Evolutionary conservation across 2,113 vertebrate species (phyloP).

Genomic region (Pangasianodon gigas): DNA sequence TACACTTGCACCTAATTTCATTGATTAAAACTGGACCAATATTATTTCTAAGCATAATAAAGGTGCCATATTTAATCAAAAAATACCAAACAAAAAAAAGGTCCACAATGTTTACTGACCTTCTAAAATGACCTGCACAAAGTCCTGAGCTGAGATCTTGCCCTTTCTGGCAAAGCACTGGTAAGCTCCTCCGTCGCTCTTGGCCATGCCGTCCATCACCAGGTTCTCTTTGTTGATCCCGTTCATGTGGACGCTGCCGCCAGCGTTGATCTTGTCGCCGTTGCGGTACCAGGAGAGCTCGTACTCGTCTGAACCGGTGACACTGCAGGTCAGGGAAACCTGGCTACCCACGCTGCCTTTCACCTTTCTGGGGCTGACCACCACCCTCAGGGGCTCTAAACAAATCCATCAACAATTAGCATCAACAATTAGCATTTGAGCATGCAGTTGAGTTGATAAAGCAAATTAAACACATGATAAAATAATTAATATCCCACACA

Average conservation of each 20-base stretch:
- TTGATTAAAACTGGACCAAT: too few relatives aligned
- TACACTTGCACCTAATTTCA: constrained; percentile 39
- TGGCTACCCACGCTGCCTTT: constrained; percentile 97
- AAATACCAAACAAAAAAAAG: not conserved
- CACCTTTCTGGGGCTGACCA: constrained; percentile 92
- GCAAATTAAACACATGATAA: not conserved
- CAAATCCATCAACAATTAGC: not conserved
- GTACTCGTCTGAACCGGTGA: constrained; percentile 89
- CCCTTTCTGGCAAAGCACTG: constrained; percentile 94
- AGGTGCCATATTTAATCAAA: not conserved
- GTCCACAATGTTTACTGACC: constrained; percentile 72
- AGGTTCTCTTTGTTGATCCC: constrained; percentile 90
- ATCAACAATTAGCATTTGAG: not conserved
- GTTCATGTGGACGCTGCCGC: constrained; percentile 88
- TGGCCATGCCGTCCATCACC: constrained; percentile 97
- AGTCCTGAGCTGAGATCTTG: constrained; percentile 96
- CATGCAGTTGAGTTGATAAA: not conserved
- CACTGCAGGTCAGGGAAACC: constrained; percentile 92
- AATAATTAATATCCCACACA: not conserved
- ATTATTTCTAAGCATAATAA: too few relatives aligned
- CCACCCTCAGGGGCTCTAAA: constrained; percentile 89
- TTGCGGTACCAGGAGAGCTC: constrained; percentile 97
- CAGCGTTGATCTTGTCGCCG: constrained; percentile 89
- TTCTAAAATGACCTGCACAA: constrained; percentile 96
- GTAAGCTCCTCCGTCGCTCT: constrained; percentile 95